A percentile compares a stretch with the other conserved stretches of the same genome.
Conservation (phyloP, 2,888 invertebrate genomes). For the Conus canariensis region DNA sequence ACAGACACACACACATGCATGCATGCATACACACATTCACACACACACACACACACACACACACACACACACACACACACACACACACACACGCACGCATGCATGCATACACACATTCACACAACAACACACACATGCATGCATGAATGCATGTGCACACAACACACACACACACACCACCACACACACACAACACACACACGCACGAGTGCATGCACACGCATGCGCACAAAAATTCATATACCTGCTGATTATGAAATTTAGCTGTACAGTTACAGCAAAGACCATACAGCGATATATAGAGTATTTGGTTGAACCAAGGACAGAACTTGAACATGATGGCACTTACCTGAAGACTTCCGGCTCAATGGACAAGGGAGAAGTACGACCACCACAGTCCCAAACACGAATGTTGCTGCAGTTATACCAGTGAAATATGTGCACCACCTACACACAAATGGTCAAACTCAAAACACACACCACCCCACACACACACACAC, state of each 20-base stretch:
- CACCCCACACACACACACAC: background rate
- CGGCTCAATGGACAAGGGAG: constrained; percentile 65
- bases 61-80: background rate
- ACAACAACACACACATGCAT: background rate
- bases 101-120: background rate
- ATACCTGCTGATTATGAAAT: background rate
- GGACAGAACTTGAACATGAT: background rate
- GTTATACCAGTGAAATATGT: constrained; percentile 39
- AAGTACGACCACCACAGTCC: constrained; percentile 53
- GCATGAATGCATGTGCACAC: background rate
- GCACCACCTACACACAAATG: constrained; percentile 45
- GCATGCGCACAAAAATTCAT: background rate
- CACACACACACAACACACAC: too few relatives aligned
- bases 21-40: background rate
- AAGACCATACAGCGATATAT: background rate
- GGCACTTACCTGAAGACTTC: constrained; percentile 49
- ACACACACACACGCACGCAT: background rate
- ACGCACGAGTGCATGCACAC: too few relatives aligned
- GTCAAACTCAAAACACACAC: too few relatives aligned
- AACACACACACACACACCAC: background rate
- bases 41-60: background rate
- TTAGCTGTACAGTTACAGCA: too few relatives aligned
- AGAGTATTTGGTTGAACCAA: too few relatives aligned
- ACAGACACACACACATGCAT: background rate
- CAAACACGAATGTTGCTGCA: constrained; percentile 49